Percentiles rank a stretch among this genome's conserved stretches.
phyloP scores from a whole-genome alignment of 1,140 invertebrate genomes.

The Cydia splendana region DNA sequence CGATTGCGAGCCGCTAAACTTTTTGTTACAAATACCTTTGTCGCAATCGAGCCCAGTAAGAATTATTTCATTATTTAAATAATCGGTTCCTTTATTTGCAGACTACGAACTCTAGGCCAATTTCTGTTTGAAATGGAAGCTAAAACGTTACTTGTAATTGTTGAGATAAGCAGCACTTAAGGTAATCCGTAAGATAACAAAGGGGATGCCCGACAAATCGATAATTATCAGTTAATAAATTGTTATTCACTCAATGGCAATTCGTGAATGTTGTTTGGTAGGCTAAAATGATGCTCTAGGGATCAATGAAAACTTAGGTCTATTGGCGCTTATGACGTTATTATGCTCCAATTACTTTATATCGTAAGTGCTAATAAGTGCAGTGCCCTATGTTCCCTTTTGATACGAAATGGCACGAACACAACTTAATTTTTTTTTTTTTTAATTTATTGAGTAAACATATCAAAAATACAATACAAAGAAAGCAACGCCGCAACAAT shows the following conservation, averaged over 20 bases:
- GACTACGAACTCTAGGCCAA: neutral
- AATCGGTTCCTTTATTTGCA: neutral
- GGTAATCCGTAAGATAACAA: slow-evolving; percentile 10
- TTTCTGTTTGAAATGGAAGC: neutral
- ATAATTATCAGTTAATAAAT: neutral
- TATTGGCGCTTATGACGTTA: too few species aligned
- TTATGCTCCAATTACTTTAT: too few species aligned
- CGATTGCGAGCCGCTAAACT: neutral
- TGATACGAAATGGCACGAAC: neutral
- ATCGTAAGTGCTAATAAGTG: too few species aligned
- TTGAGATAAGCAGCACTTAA: neutral
- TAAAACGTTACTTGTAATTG: neutral
- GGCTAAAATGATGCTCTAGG: neutral
- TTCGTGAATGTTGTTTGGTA: neutral
- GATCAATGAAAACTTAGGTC: too few species aligned
- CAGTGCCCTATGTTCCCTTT: too few species aligned
- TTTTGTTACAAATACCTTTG: neutral
- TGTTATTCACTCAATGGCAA: neutral
- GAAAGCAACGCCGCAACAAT: neutral
- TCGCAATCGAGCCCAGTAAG: neutral
- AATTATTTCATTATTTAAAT: neutral
- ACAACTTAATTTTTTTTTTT: too few species aligned
- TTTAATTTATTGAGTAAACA: too few species aligned
- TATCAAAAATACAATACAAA: too few species aligned
- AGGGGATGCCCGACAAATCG: neutral